Percentiles rank a stretch among this genome's conserved stretches.
phyloP scores from a whole-genome alignment of 2,797 vertebrate species.

The Orestias chungarensis region DNA sequence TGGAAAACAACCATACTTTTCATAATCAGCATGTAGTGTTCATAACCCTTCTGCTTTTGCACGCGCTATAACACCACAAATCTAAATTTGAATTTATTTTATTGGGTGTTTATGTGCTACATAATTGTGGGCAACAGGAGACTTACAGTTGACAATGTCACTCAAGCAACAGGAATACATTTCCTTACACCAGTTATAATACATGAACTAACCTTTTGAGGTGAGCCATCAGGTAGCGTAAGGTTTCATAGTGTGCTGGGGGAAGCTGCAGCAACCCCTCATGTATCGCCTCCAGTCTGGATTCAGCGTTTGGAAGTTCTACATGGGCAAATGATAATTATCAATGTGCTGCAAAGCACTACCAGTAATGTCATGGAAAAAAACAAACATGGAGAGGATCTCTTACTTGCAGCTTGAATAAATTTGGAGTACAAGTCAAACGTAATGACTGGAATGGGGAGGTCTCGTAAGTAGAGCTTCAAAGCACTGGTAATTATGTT shows the following conservation, averaged over 20 bases:
- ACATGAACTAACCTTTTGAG: conserved; percentile 75
- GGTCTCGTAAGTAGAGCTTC: conserved; percentile 98
- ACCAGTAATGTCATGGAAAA: conserved; percentile 6
- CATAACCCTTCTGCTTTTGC: neutral
- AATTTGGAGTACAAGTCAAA: conserved; percentile 97
- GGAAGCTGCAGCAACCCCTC: conserved; percentile 93
- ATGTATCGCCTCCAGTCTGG: conserved; percentile 94
- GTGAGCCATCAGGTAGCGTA: conserved; percentile 87
- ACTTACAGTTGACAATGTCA: neutral
- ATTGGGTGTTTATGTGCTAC: neutral
- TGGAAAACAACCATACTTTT: neutral
- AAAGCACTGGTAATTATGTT: conserved; percentile 97
- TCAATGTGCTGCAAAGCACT: conserved; percentile 10
- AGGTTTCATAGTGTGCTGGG: conserved; percentile 95
- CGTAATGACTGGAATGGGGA: conserved; percentile 97
- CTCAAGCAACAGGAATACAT: too few species aligned
- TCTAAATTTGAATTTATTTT: neutral
- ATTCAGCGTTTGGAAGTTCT: conserved; percentile 91
- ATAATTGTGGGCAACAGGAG: too few species aligned
- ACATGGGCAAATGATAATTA: conserved; percentile 30
- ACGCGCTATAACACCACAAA: neutral
- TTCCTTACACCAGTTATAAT: too few species aligned
- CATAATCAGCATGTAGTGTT: neutral
- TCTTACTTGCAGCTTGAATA: conserved; percentile 97
- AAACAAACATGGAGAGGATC: conserved; percentile 14